Evolutionary conservation across 2,888 invertebrate genomes (phyloP), one percentile per base, ranked within the genome.

Genomic region (Parascotia fuliginaria): DNA sequence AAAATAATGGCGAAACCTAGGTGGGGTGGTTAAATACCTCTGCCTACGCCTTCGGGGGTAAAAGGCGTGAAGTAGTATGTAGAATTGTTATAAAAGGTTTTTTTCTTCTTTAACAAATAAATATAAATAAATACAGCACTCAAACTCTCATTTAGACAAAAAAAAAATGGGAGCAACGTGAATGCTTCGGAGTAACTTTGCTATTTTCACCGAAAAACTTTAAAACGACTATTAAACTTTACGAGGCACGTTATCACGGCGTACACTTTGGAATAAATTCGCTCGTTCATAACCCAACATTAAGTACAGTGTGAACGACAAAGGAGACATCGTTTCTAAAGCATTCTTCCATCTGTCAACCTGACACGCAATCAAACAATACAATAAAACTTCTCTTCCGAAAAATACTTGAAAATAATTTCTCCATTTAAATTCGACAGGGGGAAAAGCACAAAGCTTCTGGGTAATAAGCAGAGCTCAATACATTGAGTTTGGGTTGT

Each of bases 341-440:
- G 80, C 77, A 79, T 87, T 86, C 81, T 82, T 86, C 83, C 89
- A 91, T 91, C 89, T 87, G 87, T 89, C 88, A 88, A 84, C 81
- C 83, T 89, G 91, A 90, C 91, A 90, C 79, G 87, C 87, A 92
- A 92, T 91, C 91, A 91, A 91, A 91, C 89, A 91, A 90, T 91
- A 92, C 89, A 92, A 92, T 91, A 89, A 91, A 91, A 89, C 84
- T 89, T 89, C 86, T 87, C 83, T 85, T 73, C 81, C 83, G 83
- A 90, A 92, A 91, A 91, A 90, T 91, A 88, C 90, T 92, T 89
- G 82, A 90, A 87, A 89, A 91, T 91, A 92, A 92, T 91, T 80
- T 91, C 85, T 71, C 87, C 89, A 90, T 92, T 92, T 91, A 91
- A 91, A 91, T 92, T 90, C 91, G 89, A 87, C 74, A 79, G 86